Percentiles rank a stretch among this genome's conserved stretches.
Conservation (phyloP, 2,888 invertebrate genomes). For the Patella ulyssiponensis region DNA sequence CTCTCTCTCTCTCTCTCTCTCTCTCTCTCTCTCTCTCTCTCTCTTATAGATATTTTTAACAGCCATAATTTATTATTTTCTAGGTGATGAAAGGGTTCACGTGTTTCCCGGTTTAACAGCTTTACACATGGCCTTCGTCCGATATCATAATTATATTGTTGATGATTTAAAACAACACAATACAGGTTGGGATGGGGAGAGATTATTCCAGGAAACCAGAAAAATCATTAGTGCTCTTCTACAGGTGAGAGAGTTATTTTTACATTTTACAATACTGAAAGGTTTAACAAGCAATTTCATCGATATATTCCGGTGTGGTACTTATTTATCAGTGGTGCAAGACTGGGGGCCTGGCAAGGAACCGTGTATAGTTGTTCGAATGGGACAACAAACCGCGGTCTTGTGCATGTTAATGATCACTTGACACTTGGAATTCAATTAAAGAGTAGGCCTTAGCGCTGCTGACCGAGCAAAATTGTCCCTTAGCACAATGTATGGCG, state of each 20-base stretch:
- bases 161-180: not conserved
- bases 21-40: slow-evolving; percentile 22
- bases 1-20: slow-evolving; percentile 20
- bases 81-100: not conserved
- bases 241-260: not conserved
- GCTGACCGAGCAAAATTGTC: too few species aligned
- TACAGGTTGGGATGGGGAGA: not conserved
- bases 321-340: too few species aligned
- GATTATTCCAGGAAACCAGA: not conserved
- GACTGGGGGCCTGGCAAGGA: too few species aligned
- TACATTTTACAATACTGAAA: too few species aligned
- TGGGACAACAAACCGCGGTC: too few species aligned
- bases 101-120: not conserved
- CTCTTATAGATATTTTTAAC: slow-evolving; percentile 16
- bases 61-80: not conserved
- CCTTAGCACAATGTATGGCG: too few species aligned
- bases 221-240: not conserved
- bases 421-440: too few species aligned
- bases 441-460: too few species aligned
- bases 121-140: not conserved
- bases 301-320: too few species aligned
- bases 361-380: too few species aligned
- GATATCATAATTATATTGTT: not conserved
- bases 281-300: too few species aligned
- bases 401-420: too few species aligned